Percentiles rank a stretch among this genome's conserved stretches.
These are phyloP conservation scores for Malurus alboscapulatus DNA, from an alignment of 2,113 vertebrate genomes.

Conservation along the genomic window DNA sequence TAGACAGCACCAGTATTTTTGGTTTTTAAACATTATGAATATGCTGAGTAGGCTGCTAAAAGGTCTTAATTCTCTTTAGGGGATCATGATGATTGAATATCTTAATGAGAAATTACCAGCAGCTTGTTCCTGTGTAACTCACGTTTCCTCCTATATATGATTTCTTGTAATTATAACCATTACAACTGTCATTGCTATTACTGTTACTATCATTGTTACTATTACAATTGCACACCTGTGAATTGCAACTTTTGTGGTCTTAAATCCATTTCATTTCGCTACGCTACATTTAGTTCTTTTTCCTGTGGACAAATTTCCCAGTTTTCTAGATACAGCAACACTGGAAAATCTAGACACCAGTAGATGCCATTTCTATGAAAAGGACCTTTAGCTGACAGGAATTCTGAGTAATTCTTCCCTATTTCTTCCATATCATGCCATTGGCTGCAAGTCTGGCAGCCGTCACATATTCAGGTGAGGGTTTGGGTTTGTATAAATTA, in stretches of 20 bases:
- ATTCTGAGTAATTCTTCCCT: not conserved
- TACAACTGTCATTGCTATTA: not conserved
- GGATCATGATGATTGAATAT: not conserved
- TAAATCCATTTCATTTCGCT: not conserved
- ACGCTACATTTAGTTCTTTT: not conserved
- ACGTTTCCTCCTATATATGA: not conserved
- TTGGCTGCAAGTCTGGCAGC: not conserved
- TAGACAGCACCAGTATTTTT: not conserved
- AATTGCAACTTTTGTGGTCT: not conserved
- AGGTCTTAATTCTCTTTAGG: not conserved
- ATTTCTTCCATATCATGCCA: not conserved
- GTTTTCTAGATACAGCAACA: not conserved
- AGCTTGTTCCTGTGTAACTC: not conserved
- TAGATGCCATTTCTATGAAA: not conserved
- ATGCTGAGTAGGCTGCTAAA: not conserved
- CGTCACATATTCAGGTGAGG: not conserved
- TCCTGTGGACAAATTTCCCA: not conserved
- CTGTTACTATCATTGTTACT: too few relatives aligned
- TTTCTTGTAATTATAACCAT: not conserved
- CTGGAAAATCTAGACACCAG: not conserved
- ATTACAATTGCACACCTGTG: not conserved
- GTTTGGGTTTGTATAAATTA: not conserved
- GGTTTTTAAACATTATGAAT: not conserved
- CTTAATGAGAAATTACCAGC: not conserved
- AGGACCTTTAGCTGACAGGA: not conserved